These are phyloP conservation scores for Henicopernis longicauda DNA, from an alignment of 2,113 vertebrate genomes.

Conservation along the genomic window DNA sequence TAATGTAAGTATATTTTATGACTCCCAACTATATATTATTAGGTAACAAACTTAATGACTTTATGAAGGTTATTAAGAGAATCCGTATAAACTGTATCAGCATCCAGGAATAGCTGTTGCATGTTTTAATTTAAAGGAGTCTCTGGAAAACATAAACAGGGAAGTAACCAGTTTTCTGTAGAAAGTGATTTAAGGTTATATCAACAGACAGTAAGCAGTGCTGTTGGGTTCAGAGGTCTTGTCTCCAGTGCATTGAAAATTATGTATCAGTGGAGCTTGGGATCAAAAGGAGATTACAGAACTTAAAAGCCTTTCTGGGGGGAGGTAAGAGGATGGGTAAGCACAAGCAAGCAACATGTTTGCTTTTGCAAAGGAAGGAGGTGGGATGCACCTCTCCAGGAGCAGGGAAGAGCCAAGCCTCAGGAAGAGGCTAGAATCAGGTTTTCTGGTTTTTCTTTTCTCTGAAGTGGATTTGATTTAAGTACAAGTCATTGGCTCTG, in stretches of 20 bases:
- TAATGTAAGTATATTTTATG: slow-evolving; percentile 3
- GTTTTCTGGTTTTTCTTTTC: not conserved
- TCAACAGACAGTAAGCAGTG: not conserved
- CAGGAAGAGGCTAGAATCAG: not conserved
- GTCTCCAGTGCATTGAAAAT: not conserved
- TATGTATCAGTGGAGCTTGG: not conserved
- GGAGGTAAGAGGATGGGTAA: not conserved
- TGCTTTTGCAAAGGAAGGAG: not conserved
- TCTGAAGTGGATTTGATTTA: not conserved
- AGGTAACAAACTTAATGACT: slow-evolving; percentile 5
- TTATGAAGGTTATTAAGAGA: slow-evolving; percentile 16
- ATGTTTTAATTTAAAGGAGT: not conserved
- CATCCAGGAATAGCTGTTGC: not conserved
- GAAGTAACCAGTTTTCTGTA: not conserved
- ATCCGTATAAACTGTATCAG: not conserved
- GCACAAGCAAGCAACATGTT: not conserved
- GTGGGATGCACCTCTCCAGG: not conserved
- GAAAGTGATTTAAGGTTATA: not conserved
- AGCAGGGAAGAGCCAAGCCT: not conserved
- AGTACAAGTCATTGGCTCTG: not conserved
- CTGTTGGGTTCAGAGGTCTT: not conserved
- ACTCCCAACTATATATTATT: not conserved
- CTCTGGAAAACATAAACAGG: not conserved
- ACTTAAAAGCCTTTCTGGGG: not conserved
- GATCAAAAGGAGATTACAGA: not conserved